Conservation (phyloP, 2,113 vertebrate species). For the Xyrauchen texanus region DNA sequence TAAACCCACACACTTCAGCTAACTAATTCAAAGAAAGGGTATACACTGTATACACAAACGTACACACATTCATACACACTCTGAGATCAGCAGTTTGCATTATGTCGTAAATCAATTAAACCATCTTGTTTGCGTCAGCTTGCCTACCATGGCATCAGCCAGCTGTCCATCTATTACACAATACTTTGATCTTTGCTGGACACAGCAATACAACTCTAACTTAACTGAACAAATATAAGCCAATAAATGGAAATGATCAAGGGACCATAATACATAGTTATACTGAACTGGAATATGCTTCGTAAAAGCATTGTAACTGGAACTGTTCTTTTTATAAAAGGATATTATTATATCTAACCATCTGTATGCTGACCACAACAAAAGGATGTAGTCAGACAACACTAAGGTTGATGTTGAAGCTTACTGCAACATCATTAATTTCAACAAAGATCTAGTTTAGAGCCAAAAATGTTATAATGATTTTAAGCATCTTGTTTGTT, state of each 20-base stretch:
- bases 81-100: background rate
- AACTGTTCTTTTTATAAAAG: background rate
- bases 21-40: background rate
- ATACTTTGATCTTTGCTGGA: constrained; percentile 19
- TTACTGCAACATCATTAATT: background rate
- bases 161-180: background rate
- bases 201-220: constrained; percentile 3
- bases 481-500: too few relatives aligned
- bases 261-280: background rate
- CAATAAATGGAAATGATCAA: background rate
- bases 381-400: background rate
- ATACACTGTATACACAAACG: background rate
- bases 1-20: background rate
- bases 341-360: background rate
- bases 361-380: background rate
- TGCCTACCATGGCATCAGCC: background rate
- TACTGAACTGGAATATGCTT: background rate
- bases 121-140: background rate
- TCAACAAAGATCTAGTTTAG: background rate
- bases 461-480: background rate
- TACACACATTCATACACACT: constrained; percentile 7
- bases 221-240: background rate
- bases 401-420: background rate
- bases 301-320: background rate
- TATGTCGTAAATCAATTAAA: constrained; percentile 56